phyloP scores from a whole-genome alignment of 1,140 invertebrate species.

The Drosophila biarmipes region DNA sequence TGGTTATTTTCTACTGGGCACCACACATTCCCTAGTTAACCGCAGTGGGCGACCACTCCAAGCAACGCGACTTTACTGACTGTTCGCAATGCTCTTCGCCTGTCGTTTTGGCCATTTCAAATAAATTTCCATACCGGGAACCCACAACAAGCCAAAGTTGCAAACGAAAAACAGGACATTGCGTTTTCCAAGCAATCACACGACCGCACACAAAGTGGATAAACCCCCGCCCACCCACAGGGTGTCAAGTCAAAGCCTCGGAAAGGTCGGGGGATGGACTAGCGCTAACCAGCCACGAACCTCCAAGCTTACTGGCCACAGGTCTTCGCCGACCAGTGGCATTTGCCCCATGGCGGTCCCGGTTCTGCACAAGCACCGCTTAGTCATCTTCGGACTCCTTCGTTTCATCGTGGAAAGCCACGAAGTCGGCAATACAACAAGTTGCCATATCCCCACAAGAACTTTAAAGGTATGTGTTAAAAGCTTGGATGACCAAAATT shows the following conservation, averaged over 20 bases:
- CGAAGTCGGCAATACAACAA: slow-evolving; percentile 22
- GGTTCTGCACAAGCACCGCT: slow-evolving; percentile 20
- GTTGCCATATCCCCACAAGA: slow-evolving; percentile 13
- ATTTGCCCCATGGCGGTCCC: slow-evolving; percentile 25
- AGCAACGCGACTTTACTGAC: slow-evolving; percentile 47
- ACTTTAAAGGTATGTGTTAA: slow-evolving; percentile 1
- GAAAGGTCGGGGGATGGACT: slow-evolving; percentile 40
- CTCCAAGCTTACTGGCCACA: slow-evolving; percentile 43
- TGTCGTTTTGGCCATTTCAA: slow-evolving; percentile 35
- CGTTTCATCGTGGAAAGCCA: slow-evolving; percentile 27
- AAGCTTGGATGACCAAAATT: slow-evolving; percentile 1
- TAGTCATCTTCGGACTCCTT: slow-evolving; percentile 52
- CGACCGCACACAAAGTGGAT: slow-evolving; percentile 2
- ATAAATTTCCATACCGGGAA: slow-evolving; percentile 63
- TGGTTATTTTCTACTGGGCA: neutral
- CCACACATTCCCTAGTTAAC: slow-evolving; percentile 3
- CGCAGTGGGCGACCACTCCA: slow-evolving; percentile 22
- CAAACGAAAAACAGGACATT: slow-evolving; percentile 78
- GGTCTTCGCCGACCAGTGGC: slow-evolving; percentile 27
- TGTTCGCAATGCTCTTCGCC: slow-evolving; percentile 46
- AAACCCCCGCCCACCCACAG: slow-evolving; percentile 7
- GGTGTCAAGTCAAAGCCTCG: slow-evolving; percentile 3
- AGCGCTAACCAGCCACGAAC: slow-evolving; percentile 7
- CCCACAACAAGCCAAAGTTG: slow-evolving; percentile 61
- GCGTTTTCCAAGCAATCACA: slow-evolving; percentile 62